phyloP scores from a whole-genome alignment of 2,113 vertebrate genomes.

The Dicaeum eximium region DNA sequence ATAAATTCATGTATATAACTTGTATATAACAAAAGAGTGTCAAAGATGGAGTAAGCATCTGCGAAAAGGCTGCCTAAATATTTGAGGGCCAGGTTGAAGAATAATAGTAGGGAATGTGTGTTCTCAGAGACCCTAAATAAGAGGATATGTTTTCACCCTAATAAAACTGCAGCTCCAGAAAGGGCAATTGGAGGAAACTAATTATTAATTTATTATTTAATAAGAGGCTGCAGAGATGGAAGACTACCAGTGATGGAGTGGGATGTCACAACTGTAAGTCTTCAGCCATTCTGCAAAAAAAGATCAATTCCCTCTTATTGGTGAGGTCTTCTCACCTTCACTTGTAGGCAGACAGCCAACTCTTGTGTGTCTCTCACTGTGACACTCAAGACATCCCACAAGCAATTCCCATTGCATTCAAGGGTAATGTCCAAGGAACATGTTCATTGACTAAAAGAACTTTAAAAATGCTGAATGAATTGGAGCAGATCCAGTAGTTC shows the following conservation, averaged over 20 bases:
- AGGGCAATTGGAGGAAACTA: not conserved
- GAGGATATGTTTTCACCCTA: not conserved
- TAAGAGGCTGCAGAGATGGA: not conserved
- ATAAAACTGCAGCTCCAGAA: not conserved
- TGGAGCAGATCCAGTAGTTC: fast-evolving
- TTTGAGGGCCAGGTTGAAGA: not conserved
- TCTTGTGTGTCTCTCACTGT: not conserved
- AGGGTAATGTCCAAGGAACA: not conserved
- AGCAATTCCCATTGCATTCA: not conserved
- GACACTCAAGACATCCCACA: not conserved
- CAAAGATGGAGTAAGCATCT: not conserved
- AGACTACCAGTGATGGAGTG: not conserved
- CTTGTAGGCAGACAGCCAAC: not conserved
- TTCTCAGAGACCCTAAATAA: not conserved
- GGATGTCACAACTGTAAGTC: not conserved
- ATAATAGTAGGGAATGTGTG: not conserved
- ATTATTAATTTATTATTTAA: not conserved
- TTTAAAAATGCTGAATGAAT: not conserved
- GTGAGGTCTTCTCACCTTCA: not conserved
- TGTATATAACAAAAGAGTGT: not conserved
- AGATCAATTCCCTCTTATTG: not conserved
- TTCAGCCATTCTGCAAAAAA: not conserved
- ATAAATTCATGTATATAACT: no score
- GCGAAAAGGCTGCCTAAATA: not conserved
- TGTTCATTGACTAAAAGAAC: not conserved